These are phyloP conservation scores for Unio delphinus DNA, from an alignment of 2,888 invertebrate species.

Conservation along the genomic window DNA sequence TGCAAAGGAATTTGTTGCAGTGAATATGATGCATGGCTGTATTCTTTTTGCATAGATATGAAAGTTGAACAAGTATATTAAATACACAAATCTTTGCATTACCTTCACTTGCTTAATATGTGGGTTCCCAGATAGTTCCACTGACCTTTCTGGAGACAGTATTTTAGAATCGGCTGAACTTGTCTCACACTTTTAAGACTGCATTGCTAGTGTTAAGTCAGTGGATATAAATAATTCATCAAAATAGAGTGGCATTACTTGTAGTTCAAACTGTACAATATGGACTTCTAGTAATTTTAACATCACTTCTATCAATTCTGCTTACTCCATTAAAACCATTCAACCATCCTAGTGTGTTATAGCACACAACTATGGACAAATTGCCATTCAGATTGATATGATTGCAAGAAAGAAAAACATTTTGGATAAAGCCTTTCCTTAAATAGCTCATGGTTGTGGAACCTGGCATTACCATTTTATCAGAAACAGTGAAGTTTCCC, in stretches of 20 bases:
- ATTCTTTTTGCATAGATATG: no score
- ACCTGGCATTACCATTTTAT: constrained; percentile 13
- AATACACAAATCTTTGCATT: no score
- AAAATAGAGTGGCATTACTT: neutral
- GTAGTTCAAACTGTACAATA: neutral
- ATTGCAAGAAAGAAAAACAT: no score
- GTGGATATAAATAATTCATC: neutral
- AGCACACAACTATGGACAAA: neutral
- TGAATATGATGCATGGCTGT: no score
- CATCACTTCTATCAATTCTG: neutral
- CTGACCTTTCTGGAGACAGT: neutral
- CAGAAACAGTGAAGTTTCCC: neutral
- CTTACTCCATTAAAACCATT: neutral
- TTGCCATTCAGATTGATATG: no score
- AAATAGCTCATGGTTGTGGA: constrained; percentile 15
- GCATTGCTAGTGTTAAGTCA: neutral
- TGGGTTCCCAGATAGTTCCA: no score
- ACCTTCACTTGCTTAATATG: no score
- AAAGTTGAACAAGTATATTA: no score
- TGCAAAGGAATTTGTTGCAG: no score
- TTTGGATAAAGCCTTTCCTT: constrained; percentile 7
- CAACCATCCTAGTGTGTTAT: neutral
- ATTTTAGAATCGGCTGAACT: neutral
- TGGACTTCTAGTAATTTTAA: constrained; percentile 1
- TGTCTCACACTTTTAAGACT: neutral